Evolutionary conservation across 2,888 invertebrate species (phyloP), one percentile per base, ranked within the genome.

Genomic region (Autographa pulchrina): DNA sequence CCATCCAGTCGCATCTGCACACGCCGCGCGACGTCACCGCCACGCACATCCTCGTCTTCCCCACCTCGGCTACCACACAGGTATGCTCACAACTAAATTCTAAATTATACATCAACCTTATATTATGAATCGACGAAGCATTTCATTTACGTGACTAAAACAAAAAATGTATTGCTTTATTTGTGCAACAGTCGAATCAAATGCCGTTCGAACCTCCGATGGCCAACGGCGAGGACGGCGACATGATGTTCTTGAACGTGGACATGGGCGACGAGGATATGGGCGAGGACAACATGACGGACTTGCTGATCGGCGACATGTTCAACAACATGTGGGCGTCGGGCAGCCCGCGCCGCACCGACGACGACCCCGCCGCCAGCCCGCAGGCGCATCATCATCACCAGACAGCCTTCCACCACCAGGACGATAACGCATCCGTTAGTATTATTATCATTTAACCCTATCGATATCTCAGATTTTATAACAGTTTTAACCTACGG

Each of bases 1-100:
- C 98, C 73, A 98, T 98, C 89, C 98, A 98, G 92, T 98, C 98
- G 88, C 98, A 98, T 82, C 96, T 99, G 86, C 98, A 98, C 85
- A 99, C 99, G 74, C 99, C 99, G 8, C 97, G 99, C 80, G 99
- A 99, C 95, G 98, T 99, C 78, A 98, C 99, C 70, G 98, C 98
- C 92, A 99, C 99, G 73, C 99, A 99, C 92, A 99, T 99, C 84
- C 97, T 99, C 84, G 99, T 99, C 84, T 99, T 99, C 96, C 99
- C 99, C 64, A 99, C 99, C 56, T 99, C 98, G 74, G 99, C 99
- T 59, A 98, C 98, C 70, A 98, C 99, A 72, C 98, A 98, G 97
- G 98, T 98, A 58, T 0, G 2, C 35, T 14, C 8, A 13, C 2
- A 1, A 6, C 14, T 16, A 18, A 0, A 20, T 41, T 4, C 25